These are phyloP conservation scores for Stictonetta naevosa DNA, from an alignment of 2,113 vertebrate species.

Conservation along the genomic window DNA sequence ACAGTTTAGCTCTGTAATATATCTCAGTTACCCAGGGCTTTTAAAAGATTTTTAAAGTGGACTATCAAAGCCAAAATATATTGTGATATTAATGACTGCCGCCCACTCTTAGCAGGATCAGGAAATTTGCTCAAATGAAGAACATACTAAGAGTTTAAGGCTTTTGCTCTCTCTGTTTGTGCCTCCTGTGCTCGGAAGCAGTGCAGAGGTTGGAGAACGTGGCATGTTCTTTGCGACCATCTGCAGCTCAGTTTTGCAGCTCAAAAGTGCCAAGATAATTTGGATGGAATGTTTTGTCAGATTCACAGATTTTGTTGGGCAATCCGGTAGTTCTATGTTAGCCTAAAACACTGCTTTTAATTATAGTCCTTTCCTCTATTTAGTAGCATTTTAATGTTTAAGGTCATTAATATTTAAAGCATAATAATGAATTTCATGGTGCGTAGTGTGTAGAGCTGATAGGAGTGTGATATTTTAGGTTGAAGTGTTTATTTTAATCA, in stretches of 20 bases:
- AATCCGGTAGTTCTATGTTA: background rate
- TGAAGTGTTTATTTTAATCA: background rate
- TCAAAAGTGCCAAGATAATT: background rate
- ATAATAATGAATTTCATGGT: background rate
- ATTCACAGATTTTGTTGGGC: background rate
- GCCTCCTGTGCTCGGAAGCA: background rate
- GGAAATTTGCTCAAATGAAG: background rate
- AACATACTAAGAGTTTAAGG: background rate
- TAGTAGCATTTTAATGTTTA: background rate
- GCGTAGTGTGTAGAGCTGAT: fast-evolving
- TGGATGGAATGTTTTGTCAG: background rate
- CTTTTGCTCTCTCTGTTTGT: background rate
- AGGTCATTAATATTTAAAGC: background rate
- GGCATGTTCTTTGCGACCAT: background rate
- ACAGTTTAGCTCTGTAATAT: background rate
- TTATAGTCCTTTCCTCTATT: background rate
- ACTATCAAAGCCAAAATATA: background rate
- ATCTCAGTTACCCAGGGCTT: background rate
- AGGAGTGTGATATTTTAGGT: background rate
- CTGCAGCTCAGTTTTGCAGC: background rate
- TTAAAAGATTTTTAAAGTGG: background rate
- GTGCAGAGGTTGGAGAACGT: background rate
- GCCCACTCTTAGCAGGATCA: background rate
- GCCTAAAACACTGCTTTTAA: background rate
- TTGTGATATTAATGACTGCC: background rate